Evolutionary conservation across 2,797 vertebrate genomes (phyloP).

Genomic region (Calcarius lapponicus): DNA sequence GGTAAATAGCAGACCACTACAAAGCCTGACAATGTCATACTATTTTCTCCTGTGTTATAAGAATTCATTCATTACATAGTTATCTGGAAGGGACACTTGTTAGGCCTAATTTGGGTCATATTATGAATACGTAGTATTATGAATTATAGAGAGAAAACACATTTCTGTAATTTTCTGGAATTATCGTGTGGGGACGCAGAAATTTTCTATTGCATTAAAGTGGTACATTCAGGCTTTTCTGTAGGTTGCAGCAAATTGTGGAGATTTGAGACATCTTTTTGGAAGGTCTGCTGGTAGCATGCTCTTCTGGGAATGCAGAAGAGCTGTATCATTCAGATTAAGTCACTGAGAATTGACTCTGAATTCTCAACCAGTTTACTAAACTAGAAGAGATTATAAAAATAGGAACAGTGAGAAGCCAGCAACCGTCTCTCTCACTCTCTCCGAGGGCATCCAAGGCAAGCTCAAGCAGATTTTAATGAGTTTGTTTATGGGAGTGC

Average conservation of each 20-base stretch:
- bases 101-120: not conserved
- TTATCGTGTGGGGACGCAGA: not conserved
- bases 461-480: constrained; percentile 7
- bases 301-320: not conserved
- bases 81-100: not conserved
- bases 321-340: not conserved
- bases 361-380: not conserved
- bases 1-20: not conserved
- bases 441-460: not conserved
- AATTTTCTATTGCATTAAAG: not conserved
- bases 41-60: not conserved
- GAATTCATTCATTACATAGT: not conserved
- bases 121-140: not conserved
- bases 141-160: not conserved
- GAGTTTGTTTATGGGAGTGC: not conserved
- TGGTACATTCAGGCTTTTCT: not conserved
- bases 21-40: not conserved
- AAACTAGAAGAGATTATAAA: not conserved
- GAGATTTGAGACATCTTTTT: not conserved
- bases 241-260: not conserved
- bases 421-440: not conserved
- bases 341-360: not conserved
- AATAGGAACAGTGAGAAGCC: not conserved
- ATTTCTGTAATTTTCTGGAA: not conserved
- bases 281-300: not conserved